phyloP scores from a whole-genome alignment of 1,140 invertebrate genomes.

The Coboldia fuscipes region DNA sequence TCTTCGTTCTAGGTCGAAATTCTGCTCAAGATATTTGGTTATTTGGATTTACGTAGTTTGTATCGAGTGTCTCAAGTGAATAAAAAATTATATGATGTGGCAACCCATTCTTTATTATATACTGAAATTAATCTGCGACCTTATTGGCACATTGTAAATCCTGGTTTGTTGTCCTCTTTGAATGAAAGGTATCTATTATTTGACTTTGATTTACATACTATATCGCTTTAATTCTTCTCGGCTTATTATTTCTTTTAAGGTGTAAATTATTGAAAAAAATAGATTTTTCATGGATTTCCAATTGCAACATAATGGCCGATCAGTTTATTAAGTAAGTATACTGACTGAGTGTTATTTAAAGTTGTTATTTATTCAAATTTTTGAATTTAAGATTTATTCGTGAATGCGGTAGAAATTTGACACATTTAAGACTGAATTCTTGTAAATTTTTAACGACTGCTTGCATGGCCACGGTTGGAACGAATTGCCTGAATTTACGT shows the following conservation, averaged over 20 bases:
- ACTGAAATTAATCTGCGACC: slow-evolving; percentile 55
- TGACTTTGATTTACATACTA: too few species aligned
- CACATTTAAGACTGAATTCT: slow-evolving; percentile 46
- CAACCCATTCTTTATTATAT: slow-evolving; percentile 54
- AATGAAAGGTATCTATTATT: slow-evolving; percentile 19
- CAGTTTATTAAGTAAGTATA: too few species aligned
- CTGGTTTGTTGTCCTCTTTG: slow-evolving; percentile 15
- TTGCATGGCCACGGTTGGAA: slow-evolving; percentile 35
- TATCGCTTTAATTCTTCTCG: too few species aligned
- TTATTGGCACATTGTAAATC: slow-evolving; percentile 40
- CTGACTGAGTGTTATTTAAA: too few species aligned
- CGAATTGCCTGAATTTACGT: slow-evolving; percentile 40
- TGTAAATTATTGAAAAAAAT: slow-evolving; percentile 51
- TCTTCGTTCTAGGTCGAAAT: slow-evolving; percentile 24
- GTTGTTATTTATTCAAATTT: too few species aligned
- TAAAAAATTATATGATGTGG: slow-evolving; percentile 46
- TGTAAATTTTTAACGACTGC: slow-evolving; percentile 49
- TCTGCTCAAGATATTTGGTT: slow-evolving; percentile 27
- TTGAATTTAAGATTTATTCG: slow-evolving; percentile 37
- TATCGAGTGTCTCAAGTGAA: slow-evolving; percentile 53
- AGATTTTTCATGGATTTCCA: slow-evolving; percentile 78
- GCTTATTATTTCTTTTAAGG: slow-evolving; percentile 22
- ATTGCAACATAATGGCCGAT: slow-evolving; percentile 28
- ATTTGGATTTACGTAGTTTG: slow-evolving; percentile 57
- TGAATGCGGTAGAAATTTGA: slow-evolving; percentile 38